Conservation (phyloP, 1,140 invertebrate genomes). For the Teleogryllus occipitalis region DNA sequence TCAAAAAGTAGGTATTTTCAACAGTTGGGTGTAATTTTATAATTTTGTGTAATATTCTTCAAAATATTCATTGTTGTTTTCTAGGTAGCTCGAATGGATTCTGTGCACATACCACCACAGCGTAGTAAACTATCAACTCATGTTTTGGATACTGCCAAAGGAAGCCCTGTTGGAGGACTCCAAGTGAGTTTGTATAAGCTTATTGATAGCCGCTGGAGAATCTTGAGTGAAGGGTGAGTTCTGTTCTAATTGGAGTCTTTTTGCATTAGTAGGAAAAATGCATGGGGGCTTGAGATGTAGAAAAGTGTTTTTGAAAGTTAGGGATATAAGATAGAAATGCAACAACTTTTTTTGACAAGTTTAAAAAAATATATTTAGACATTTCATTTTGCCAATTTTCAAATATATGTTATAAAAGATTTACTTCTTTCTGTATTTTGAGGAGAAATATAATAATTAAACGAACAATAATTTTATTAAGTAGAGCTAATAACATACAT, state of each 20-base stretch:
- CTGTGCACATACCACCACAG: background rate
- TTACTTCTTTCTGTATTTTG: too few species aligned
- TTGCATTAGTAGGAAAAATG: background rate
- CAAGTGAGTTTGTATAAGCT: constrained; percentile 57
- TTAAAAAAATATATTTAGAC: too few species aligned
- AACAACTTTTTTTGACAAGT: too few species aligned
- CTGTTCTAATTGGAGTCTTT: background rate
- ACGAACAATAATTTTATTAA: too few species aligned
- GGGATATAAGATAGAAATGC: too few species aligned
- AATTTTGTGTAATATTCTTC: background rate
- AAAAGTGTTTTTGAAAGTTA: too few species aligned
- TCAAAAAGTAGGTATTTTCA: constrained; percentile 27
- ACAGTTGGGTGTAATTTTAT: background rate
- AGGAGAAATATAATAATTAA: too few species aligned
- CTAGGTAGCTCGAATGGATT: constrained; percentile 17
- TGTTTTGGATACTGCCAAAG: constrained; percentile 56
- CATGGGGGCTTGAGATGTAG: background rate
- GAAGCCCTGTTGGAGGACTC: constrained; percentile 49
- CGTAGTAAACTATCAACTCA: constrained; percentile 43
- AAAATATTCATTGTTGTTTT: constrained; percentile 19
- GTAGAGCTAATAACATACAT: too few species aligned
- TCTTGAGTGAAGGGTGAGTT: constrained; percentile 46
- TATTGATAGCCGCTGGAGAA: constrained; percentile 51
- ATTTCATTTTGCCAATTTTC: too few species aligned
- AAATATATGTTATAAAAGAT: too few species aligned